Evolutionary conservation across 2,888 invertebrate genomes (phyloP).

Genomic region (Sphinx pinastri): DNA sequence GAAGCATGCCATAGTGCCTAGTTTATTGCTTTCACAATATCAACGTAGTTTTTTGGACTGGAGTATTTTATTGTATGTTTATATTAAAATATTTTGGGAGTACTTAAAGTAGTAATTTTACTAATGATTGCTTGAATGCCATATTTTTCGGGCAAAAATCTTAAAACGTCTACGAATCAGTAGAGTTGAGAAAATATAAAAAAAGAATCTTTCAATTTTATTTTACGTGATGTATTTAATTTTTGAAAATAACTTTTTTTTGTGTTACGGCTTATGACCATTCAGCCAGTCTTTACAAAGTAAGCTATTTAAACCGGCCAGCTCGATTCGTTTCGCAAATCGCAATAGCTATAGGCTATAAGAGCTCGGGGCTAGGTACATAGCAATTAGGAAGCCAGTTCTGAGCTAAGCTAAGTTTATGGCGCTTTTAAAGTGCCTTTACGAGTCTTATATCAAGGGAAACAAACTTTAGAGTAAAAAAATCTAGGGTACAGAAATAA

Average conservation of each 20-base stretch:
- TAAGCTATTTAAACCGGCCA: not conserved
- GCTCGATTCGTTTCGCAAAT: conserved; percentile 3
- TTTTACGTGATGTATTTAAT: too few relatives aligned
- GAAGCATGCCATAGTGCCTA: not conserved
- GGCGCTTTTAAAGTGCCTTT: not conserved
- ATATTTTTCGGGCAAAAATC: not conserved
- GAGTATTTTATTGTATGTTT: not conserved
- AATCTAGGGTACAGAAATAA: not conserved
- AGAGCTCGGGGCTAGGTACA: not conserved
- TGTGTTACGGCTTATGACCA: not conserved
- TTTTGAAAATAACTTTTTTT: too few relatives aligned
- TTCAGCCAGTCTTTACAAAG: not conserved
- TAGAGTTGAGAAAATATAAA: too few relatives aligned
- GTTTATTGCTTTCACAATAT: not conserved
- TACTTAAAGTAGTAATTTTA: not conserved
- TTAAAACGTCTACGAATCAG: too few relatives aligned
- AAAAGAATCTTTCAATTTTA: too few relatives aligned
- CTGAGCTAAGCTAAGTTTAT: conserved; percentile 1
- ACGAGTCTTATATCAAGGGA: not conserved
- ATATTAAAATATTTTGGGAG: not conserved
- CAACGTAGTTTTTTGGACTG: not conserved
- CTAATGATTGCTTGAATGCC: not conserved
- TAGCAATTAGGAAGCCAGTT: conserved; percentile 16
- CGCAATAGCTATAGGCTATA: not conserved
- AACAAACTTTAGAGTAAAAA: not conserved